Evolutionary conservation across 2,888 invertebrate species (phyloP).

Genomic region (Lepidocyrtinus sp.): DNA sequence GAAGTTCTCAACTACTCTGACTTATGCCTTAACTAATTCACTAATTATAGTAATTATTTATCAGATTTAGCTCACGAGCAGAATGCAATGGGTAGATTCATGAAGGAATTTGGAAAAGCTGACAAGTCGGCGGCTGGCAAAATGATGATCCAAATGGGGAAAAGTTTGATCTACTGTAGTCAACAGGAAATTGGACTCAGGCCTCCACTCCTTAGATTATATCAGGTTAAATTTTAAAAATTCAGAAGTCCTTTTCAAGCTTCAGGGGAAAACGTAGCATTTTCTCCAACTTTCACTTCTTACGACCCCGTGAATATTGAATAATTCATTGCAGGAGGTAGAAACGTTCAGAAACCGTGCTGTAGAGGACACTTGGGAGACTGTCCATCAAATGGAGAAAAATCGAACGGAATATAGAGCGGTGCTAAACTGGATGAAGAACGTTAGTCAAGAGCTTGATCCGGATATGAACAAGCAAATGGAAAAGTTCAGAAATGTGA

Average conservation of each 20-base stretch:
- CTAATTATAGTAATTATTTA: no score
- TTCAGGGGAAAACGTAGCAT: no score
- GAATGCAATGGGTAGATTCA: slow-evolving; percentile 92
- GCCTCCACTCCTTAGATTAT: slow-evolving; percentile 88
- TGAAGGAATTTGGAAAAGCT: slow-evolving; percentile 93
- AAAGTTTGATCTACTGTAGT: slow-evolving; percentile 89
- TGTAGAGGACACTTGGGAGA: slow-evolving; percentile 91
- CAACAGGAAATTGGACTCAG: slow-evolving; percentile 92
- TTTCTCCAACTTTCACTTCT: no score
- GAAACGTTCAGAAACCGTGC: slow-evolving; percentile 97
- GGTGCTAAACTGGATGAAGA: slow-evolving; percentile 98
- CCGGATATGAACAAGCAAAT: slow-evolving; percentile 96
- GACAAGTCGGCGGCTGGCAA: slow-evolving; percentile 88
- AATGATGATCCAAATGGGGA: slow-evolving; percentile 87
- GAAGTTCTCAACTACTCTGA: not conserved
- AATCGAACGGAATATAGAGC: slow-evolving; percentile 96
- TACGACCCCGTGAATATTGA: no score
- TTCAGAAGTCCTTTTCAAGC: no score
- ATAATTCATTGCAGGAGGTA: slow-evolving; percentile 80
- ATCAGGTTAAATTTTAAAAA: slow-evolving; percentile 77
- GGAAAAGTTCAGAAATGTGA: slow-evolving; percentile 95
- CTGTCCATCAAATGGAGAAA: slow-evolving; percentile 95
- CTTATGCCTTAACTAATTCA: not conserved
- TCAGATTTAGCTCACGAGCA: slow-evolving; percentile 94
- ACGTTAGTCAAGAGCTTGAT: slow-evolving; percentile 93